Percentiles rank a stretch among this genome's conserved stretches.
phyloP scores from a whole-genome alignment of 2,888 invertebrate species.

The Oscheius onirici region DNA sequence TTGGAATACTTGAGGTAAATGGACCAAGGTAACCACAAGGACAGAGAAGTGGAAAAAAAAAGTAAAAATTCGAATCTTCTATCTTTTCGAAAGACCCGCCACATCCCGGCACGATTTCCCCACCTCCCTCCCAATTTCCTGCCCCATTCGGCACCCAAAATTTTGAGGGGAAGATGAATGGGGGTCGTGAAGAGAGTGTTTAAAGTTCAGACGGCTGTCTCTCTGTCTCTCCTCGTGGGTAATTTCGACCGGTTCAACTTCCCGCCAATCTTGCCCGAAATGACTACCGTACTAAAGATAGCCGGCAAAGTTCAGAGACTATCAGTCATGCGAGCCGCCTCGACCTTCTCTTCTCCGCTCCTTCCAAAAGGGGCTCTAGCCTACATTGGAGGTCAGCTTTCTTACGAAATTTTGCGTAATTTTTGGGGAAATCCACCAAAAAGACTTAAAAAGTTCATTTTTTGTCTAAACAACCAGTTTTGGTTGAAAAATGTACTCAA shows the following conservation, averaged over 20 bases:
- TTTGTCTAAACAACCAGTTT: too few species aligned
- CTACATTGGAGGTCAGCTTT: conserved; percentile 61
- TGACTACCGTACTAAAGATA: conserved; percentile 23
- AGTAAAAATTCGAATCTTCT: conserved; percentile 3
- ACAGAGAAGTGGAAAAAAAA: background rate
- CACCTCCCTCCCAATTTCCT: background rate
- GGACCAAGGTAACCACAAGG: too few species aligned
- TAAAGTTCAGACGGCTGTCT: conserved; percentile 25
- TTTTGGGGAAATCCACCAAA: background rate
- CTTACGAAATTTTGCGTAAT: background rate
- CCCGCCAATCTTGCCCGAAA: background rate
- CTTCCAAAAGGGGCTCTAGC: conserved; percentile 66
- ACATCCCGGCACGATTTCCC: background rate
- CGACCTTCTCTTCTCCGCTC: conserved; percentile 33
- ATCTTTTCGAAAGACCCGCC: background rate
- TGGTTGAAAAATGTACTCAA: background rate
- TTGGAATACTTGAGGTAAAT: too few species aligned
- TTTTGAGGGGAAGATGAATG: conserved; percentile 23
- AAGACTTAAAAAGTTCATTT: background rate
- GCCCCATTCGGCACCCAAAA: background rate
- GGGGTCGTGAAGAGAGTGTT: conserved; percentile 19
- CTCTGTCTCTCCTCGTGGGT: background rate
- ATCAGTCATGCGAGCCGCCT: conserved; percentile 26
- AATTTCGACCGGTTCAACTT: conserved; percentile 13
- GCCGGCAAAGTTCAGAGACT: background rate